These are phyloP conservation scores for Syritta pipiens DNA, from an alignment of 2,888 invertebrate genomes.

Conservation along the genomic window DNA sequence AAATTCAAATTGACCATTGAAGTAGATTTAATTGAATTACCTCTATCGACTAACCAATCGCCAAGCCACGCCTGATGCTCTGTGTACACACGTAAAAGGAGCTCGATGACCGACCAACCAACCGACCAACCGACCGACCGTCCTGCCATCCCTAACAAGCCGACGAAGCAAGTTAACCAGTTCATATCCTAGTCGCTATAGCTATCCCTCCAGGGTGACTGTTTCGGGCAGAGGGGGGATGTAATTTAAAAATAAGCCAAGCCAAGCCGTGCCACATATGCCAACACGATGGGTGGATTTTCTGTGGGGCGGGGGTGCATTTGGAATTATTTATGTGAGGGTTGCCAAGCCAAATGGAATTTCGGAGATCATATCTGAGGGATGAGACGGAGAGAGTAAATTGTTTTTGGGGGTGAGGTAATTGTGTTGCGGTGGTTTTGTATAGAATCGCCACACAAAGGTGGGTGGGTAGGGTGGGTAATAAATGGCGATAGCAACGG, in stretches of 20 bases:
- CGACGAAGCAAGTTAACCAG: slow-evolving; percentile 55
- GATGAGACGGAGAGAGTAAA: too few species aligned
- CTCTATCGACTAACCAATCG: slow-evolving; percentile 42
- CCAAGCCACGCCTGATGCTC: slow-evolving; percentile 25
- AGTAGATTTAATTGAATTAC: slow-evolving; percentile 69
- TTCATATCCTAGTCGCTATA: slow-evolving; percentile 38
- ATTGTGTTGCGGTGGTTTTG: slow-evolving; percentile 34
- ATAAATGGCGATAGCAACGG: too few species aligned
- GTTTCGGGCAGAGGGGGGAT: slow-evolving; percentile 25
- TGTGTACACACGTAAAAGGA: neutral
- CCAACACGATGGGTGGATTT: neutral
- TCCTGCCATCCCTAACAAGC: too few species aligned
- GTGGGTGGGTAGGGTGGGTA: neutral
- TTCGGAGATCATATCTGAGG: slow-evolving; percentile 25
- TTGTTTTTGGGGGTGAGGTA: slow-evolving; percentile 38
- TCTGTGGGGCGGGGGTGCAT: slow-evolving; percentile 11
- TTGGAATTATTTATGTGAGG: slow-evolving; percentile 36
- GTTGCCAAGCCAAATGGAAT: slow-evolving; percentile 47
- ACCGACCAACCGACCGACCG: slow-evolving; percentile 9
- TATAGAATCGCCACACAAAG: neutral
- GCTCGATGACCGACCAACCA: neutral
- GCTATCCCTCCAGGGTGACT: slow-evolving; percentile 7
- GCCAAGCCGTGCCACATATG: slow-evolving; percentile 33
- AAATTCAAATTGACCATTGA: slow-evolving; percentile 67
- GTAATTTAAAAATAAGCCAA: slow-evolving; percentile 56